These are phyloP conservation scores for Vannuccia rotundouncinata DNA, from an alignment of 2,888 invertebrate species.

Conservation along the genomic window DNA sequence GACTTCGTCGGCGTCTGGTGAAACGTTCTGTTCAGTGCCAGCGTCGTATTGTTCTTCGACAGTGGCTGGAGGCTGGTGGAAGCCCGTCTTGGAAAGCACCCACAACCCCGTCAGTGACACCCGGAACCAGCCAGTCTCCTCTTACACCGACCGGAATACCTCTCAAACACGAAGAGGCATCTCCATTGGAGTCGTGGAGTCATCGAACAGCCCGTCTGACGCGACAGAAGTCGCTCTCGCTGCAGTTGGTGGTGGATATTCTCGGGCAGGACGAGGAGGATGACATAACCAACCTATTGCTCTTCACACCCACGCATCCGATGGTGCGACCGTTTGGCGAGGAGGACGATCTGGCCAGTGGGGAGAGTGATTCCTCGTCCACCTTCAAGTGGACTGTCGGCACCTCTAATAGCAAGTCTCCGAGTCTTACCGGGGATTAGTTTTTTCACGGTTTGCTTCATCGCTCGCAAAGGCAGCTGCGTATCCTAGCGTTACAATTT, in stretches of 20 bases:
- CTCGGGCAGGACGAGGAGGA: neutral
- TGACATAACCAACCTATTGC: neutral
- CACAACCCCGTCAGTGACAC: neutral
- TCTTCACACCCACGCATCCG: neutral
- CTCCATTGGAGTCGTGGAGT: neutral
- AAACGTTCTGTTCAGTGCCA: neutral
- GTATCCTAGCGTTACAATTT: no score
- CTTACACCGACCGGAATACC: no score
- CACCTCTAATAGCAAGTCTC: no score
- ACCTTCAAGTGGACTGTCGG: neutral
- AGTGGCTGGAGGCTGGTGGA: neutral
- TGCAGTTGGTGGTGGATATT: neutral
- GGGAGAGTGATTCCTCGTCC: neutral
- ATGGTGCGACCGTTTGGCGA: neutral
- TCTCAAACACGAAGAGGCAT: no score
- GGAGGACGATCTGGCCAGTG: neutral
- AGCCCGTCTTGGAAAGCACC: neutral
- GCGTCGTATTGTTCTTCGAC: neutral
- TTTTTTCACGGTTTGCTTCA: no score
- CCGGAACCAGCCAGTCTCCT: neutral
- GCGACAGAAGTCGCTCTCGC: neutral
- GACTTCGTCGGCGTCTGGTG: neutral
- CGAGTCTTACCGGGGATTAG: no score
- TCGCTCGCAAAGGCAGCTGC: no score
- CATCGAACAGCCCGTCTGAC: neutral